Conservation (phyloP, 2,888 invertebrate species). For the Trichogramma dendrolimi region DNA sequence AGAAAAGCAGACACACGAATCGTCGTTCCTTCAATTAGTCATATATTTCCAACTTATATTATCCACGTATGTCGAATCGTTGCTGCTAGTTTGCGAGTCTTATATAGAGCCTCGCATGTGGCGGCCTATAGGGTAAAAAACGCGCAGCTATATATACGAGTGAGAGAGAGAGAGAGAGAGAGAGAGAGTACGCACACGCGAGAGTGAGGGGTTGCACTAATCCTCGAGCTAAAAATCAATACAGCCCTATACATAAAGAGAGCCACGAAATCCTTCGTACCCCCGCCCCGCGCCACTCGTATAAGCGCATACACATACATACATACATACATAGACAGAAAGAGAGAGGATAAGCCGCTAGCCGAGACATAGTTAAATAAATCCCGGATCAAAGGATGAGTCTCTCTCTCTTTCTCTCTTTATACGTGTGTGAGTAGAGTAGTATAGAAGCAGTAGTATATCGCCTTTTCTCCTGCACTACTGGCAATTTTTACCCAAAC, state of each 20-base stretch:
- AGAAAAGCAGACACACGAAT: too few species aligned
- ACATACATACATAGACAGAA: too few species aligned
- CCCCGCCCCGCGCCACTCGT: conserved; percentile 31
- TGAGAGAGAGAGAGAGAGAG: background rate
- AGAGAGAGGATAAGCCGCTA: conserved; percentile 46
- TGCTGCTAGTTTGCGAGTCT: too few species aligned
- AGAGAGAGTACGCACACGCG: background rate
- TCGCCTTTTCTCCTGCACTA: conserved; percentile 8
- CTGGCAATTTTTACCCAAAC: background rate
- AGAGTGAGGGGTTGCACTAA: conserved; percentile 41
- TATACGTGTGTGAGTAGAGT: conserved; percentile 6
- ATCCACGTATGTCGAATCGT: too few species aligned
- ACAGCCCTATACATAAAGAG: conserved; percentile 26
- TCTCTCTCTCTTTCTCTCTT: conserved; percentile 38
- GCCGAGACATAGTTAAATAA: conserved; percentile 51
- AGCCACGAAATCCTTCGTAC: conserved; percentile 21
- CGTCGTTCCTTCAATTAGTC: too few species aligned
- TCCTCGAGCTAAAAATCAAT: conserved; percentile 52
- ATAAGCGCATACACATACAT: too few species aligned
- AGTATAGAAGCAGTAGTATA: background rate
- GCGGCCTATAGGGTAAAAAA: background rate
- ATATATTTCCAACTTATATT: too few species aligned
- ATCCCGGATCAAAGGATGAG: conserved; percentile 53
- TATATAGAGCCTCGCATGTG: too few species aligned
- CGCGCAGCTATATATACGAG: background rate